These are phyloP conservation scores for Scrobipalpa atriplicella DNA, from an alignment of 2,888 invertebrate species.

Conservation along the genomic window DNA sequence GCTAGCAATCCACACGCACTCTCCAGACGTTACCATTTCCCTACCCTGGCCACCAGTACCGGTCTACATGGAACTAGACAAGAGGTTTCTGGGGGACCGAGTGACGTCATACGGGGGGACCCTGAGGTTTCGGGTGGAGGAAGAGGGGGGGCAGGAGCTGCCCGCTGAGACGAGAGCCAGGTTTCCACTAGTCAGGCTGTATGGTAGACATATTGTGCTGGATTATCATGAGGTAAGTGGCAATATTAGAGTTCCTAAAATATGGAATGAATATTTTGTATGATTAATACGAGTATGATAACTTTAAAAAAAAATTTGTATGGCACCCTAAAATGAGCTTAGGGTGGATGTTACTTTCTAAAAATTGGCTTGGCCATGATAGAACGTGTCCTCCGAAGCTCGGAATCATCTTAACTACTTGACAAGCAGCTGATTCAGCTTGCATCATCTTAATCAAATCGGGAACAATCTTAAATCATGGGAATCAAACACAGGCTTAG, in stretches of 20 bases:
- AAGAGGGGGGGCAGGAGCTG: constrained; percentile 84
- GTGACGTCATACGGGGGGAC: constrained; percentile 96
- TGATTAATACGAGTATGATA: no score
- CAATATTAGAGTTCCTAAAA: not conserved
- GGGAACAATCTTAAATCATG: no score
- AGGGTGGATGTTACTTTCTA: not conserved
- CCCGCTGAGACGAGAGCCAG: constrained; percentile 80
- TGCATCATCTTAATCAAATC: no score
- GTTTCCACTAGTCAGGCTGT: constrained; percentile 92
- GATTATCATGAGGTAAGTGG: constrained; percentile 85
- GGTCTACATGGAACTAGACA: constrained; percentile 92
- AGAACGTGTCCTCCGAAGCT: no score
- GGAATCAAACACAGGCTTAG: no score
- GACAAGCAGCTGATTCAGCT: no score
- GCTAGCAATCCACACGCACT: constrained; percentile 66
- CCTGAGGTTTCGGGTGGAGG: constrained; percentile 89
- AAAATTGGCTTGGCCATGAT: no score
- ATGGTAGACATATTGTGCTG: constrained; percentile 88
- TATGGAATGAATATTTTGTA: not conserved
- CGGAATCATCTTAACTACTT: no score
- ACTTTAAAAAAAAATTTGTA: no score
- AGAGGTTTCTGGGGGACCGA: constrained; percentile 92
- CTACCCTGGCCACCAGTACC: constrained; percentile 83
- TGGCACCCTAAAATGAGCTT: no score
- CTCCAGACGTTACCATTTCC: constrained; percentile 65